A percentile compares a stretch with the other conserved stretches of the same genome.
These are phyloP conservation scores for Horisme vitalbata DNA, from an alignment of 2,888 invertebrate species.

Conservation along the genomic window DNA sequence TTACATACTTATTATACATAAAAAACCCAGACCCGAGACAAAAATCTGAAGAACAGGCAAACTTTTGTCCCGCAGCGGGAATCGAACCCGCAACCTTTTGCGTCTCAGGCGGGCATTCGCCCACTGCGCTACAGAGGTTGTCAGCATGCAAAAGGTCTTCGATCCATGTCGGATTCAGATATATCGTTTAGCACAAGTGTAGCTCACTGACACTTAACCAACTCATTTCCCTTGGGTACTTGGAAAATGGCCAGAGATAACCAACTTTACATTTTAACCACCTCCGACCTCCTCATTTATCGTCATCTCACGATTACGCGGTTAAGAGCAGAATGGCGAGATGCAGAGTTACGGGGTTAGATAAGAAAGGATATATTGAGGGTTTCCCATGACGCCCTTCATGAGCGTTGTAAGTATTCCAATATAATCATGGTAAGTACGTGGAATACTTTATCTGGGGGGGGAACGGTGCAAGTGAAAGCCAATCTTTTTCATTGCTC, in stretches of 20 bases:
- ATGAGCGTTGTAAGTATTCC: conserved; percentile 17
- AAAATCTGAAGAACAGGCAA: too few relatives aligned
- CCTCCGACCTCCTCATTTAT: conserved; percentile 43
- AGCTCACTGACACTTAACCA: conserved; percentile 14
- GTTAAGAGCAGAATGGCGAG: conserved; percentile 13
- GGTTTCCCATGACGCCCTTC: conserved; percentile 15
- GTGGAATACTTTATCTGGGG: conserved; percentile 14
- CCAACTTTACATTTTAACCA: conserved; percentile 38
- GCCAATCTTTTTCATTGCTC: conserved; percentile 17
- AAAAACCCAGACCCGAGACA: too few relatives aligned
- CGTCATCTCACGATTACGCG: conserved; percentile 34
- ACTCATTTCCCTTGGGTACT: conserved; percentile 30
- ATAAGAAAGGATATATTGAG: conserved; percentile 13
- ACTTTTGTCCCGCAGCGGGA: too few relatives aligned
- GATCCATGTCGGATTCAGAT: not conserved
- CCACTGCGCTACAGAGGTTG: too few relatives aligned
- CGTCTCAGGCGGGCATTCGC: too few relatives aligned
- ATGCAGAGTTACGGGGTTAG: conserved; percentile 16
- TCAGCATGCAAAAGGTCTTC: not conserved
- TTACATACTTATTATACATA: too few relatives aligned
- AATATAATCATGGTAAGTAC: conserved; percentile 15
- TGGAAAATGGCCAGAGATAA: conserved; percentile 43
- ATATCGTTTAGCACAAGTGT: conserved; percentile 2
- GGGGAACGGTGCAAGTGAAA: conserved; percentile 10
- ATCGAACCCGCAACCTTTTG: too few relatives aligned